phyloP scores from a whole-genome alignment of 2,113 vertebrate species.

The Psilopogon haemacephalus region DNA sequence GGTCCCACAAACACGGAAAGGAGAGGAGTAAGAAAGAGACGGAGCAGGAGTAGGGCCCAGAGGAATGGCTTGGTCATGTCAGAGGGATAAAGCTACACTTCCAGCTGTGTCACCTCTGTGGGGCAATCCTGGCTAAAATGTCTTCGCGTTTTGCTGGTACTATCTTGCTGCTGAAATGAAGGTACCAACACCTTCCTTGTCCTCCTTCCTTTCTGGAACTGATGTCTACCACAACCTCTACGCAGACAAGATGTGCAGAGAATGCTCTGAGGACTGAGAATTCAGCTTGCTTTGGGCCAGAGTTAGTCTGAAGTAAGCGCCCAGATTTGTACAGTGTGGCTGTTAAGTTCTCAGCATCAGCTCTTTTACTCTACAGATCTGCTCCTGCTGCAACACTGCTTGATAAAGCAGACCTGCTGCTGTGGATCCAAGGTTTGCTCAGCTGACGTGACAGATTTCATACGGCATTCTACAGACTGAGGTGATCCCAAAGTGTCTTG shows the following conservation, averaged over 20 bases:
- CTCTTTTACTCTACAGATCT: not conserved
- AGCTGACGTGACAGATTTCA: not conserved
- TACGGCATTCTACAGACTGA: not conserved
- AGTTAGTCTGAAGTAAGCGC: not conserved
- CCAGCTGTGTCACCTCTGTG: not conserved
- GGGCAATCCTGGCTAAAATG: not conserved
- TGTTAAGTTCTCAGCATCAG: not conserved
- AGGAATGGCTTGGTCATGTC: not conserved
- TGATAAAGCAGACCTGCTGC: not conserved
- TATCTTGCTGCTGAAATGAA: not conserved
- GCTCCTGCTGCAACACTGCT: not conserved
- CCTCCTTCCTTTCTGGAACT: not conserved
- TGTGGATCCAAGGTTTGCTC: accelerated
- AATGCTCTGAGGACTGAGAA: not conserved
- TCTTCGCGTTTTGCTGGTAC: not conserved
- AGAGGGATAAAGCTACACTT: not conserved
- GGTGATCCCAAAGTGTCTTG: not conserved
- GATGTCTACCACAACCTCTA: not conserved
- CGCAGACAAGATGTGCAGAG: not conserved
- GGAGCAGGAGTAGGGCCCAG: not conserved
- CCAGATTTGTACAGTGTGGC: too few species aligned
- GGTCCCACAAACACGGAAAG: not conserved
- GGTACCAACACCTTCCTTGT: not conserved
- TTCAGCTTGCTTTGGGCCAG: not conserved
- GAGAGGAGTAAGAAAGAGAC: not conserved